Evolutionary conservation across 2,888 invertebrate species (phyloP), one percentile per base, ranked within the genome.

Genomic region (Steinernema scapterisci): DNA sequence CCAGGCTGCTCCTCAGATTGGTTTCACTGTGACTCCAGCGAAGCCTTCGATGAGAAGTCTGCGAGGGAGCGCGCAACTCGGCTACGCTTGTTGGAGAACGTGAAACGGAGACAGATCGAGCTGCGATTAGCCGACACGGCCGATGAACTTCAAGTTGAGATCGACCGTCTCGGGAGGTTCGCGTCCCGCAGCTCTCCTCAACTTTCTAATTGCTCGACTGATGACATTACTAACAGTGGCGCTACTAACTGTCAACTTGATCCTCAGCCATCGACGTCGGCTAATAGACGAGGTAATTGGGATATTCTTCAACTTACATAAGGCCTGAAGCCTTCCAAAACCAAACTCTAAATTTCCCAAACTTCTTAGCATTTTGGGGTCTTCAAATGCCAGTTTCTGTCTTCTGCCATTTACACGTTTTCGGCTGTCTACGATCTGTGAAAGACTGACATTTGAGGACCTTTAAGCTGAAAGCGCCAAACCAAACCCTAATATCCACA

Each of bases 51-150:
- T 16, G 21, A 21, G n/a, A 48, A 31, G 51, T 11, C 52, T 19
- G 44, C 78, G 73, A 52, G 51, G 6, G 46, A 70, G 43, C 27
- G 72, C 45, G 71, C 54, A 0, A 46, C 44, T 21, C 51, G 44
- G 38, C 73, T 78, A 44, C 54, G 48, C 16, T 54, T 77, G 31
- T 44, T 48, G 21, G 77, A 77, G 44, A 77, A 73, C 70, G 23
- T 71, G 70, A 45, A 73, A 72, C 70, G 78, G 27, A 76, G 76
- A n/a, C 77, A 76, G 27, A 81, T 84, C 19, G 78, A 82, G 0
- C 78, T 80, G 19, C 76, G 81, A 9, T 75, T 84, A 16, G 81
- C 84, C 56, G 76, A 77, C 54, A 83, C 84, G 16, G 80, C 83
- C 1, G 73, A 73, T 21, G 80, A 82, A 56, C 70, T 84, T 51